Conservation (phyloP, 2,797 vertebrate species). For the Labroides dimidiatus region DNA sequence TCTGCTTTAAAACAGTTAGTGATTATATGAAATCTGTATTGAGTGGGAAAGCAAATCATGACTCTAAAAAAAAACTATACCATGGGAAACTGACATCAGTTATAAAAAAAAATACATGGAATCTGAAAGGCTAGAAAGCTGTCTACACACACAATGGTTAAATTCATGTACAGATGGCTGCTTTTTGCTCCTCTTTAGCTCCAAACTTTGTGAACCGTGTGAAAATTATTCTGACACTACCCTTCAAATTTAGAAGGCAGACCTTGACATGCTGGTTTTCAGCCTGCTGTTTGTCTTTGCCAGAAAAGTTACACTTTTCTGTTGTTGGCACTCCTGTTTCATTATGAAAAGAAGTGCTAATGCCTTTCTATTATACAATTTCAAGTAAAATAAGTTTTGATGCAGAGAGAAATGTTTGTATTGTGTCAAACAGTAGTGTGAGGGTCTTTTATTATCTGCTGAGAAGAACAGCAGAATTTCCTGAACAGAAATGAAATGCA, state of each 20-base stretch:
- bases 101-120: too few relatives aligned
- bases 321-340: not conserved
- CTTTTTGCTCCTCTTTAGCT: not conserved
- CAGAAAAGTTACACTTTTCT: not conserved
- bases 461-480: too few relatives aligned
- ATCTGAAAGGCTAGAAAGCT: not conserved
- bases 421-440: too few relatives aligned
- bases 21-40: too few relatives aligned
- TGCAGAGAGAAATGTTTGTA: too few relatives aligned
- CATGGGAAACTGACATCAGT: too few relatives aligned
- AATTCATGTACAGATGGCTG: constrained; percentile 21
- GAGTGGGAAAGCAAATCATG: too few relatives aligned
- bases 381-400: too few relatives aligned
- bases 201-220: constrained; percentile 12
- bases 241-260: constrained; percentile 32
- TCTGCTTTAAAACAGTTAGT: too few relatives aligned
- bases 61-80: too few relatives aligned
- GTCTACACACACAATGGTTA: constrained; percentile 35
- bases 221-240: constrained; percentile 19
- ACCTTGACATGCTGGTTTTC: constrained; percentile 17
- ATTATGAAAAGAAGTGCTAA: not conserved
- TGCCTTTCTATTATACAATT: not conserved
- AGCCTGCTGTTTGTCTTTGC: constrained; percentile 4
- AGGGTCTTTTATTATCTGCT: too few relatives aligned
- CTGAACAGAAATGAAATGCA: not conserved